phyloP scores from a whole-genome alignment of 1,140 invertebrate genomes.

The Drosophila fuyamai region DNA sequence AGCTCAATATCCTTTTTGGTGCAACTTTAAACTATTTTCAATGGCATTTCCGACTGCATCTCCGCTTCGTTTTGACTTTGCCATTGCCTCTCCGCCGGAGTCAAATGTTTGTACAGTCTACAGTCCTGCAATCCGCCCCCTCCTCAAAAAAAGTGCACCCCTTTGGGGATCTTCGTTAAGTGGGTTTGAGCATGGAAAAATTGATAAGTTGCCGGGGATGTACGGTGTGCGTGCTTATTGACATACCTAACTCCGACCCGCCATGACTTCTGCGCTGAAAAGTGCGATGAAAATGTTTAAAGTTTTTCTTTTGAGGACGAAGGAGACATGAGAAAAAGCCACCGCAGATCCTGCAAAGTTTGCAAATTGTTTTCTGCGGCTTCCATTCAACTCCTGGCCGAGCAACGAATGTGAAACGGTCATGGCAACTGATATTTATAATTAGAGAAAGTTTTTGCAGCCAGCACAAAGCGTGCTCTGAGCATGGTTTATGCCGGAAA shows the following conservation, averaged over 20 bases:
- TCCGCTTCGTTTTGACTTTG: constrained; percentile 64
- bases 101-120: constrained; percentile 66
- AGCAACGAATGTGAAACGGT: constrained; percentile 27
- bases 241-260: constrained; percentile 43
- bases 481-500: constrained; percentile 14
- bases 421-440: constrained; percentile 52
- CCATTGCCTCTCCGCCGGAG: constrained; percentile 33
- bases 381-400: constrained; percentile 41
- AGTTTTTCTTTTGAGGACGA: constrained; percentile 35
- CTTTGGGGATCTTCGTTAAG: constrained; percentile 36
- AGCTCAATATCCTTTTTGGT: constrained; percentile 79
- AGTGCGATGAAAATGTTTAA: constrained; percentile 56
- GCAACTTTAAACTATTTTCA: constrained; percentile 81
- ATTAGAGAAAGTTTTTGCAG: constrained; percentile 38
- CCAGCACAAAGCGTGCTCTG: constrained; percentile 14
- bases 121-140: neutral
- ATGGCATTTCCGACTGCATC: constrained; percentile 74
- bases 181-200: constrained; percentile 60
- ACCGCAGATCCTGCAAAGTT: constrained; percentile 55
- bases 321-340: constrained; percentile 17
- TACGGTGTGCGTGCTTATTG: constrained; percentile 56
- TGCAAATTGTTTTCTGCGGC: constrained; percentile 59
- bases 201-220: constrained; percentile 61
- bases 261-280: constrained; percentile 28
- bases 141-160: neutral